A percentile compares a stretch with the other conserved stretches of the same genome.
phyloP scores from a whole-genome alignment of 2,888 invertebrate genomes.

The Drosophila putrida region DNA sequence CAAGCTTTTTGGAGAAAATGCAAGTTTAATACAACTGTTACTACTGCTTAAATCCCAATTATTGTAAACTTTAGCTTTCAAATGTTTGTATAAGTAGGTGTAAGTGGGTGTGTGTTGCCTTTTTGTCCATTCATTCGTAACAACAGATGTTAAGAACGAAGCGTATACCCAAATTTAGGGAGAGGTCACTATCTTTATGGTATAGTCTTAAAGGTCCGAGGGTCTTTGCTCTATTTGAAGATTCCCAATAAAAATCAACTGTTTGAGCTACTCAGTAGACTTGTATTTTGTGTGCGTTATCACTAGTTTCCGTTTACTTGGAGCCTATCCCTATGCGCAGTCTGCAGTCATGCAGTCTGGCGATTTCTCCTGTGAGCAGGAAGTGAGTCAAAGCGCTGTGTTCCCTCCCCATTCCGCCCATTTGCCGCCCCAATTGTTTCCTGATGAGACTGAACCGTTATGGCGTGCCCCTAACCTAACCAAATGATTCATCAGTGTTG shows the following conservation, averaged over 20 bases:
- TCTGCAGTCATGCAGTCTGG: constrained; percentile 65
- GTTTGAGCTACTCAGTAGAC: not conserved
- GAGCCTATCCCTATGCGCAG: constrained; percentile 42
- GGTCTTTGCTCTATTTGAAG: not conserved
- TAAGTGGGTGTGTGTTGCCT: not conserved
- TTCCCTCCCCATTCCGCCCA: not conserved
- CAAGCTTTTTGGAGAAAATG: not conserved
- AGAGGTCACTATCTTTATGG: not conserved
- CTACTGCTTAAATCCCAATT: not conserved
- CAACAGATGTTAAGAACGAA: constrained; percentile 26
- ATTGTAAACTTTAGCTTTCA: not conserved
- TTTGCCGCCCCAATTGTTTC: constrained; percentile 9
- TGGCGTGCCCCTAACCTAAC: constrained; percentile 60
- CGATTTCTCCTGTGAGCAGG: constrained; percentile 30
- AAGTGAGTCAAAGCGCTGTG: constrained; percentile 35
- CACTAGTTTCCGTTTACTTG: constrained; percentile 20
- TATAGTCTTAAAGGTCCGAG: not conserved
- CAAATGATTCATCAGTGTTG: constrained; percentile 61
- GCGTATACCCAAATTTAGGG: constrained; percentile 8
- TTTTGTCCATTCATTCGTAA: constrained; percentile 23
- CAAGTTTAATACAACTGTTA: not conserved
- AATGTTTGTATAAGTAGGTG: not conserved
- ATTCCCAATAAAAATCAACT: not conserved
- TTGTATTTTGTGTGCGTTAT: not conserved
- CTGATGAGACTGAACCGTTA: not conserved